A percentile compares a stretch with the other conserved stretches of the same genome.
These are phyloP conservation scores for Falco novaeseelandiae DNA, from an alignment of 2,797 vertebrate species.

Conservation along the genomic window DNA sequence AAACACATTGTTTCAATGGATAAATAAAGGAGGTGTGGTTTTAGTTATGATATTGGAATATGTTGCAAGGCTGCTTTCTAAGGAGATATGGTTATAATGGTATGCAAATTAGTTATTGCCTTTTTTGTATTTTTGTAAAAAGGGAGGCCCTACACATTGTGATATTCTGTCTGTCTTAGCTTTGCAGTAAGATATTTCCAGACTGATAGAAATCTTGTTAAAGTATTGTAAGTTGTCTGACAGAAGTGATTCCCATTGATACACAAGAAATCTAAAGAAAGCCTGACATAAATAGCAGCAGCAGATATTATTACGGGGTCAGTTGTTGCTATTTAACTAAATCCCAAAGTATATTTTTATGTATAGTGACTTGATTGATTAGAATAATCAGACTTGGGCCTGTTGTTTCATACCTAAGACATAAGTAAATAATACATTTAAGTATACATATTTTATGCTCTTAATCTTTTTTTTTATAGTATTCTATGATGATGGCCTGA, in stretches of 20 bases:
- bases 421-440: neutral
- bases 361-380: neutral
- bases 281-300: neutral
- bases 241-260: neutral
- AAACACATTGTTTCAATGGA: neutral
- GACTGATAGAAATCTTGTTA: neutral
- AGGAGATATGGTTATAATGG: neutral
- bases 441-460: neutral
- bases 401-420: neutral
- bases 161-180: neutral
- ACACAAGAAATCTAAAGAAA: neutral
- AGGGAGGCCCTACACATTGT: neutral
- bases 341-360: no score
- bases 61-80: neutral
- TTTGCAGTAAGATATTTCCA: neutral
- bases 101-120: neutral
- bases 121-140: neutral
- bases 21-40: neutral
- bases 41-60: neutral
- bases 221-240: neutral
- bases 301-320: neutral
- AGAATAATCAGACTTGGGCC: neutral
- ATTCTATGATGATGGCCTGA: constrained; percentile 92
- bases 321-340: neutral
- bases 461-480: constrained; percentile 73